Conservation (phyloP, 2,888 invertebrate species). For the Pseudanteris insignis region DNA sequence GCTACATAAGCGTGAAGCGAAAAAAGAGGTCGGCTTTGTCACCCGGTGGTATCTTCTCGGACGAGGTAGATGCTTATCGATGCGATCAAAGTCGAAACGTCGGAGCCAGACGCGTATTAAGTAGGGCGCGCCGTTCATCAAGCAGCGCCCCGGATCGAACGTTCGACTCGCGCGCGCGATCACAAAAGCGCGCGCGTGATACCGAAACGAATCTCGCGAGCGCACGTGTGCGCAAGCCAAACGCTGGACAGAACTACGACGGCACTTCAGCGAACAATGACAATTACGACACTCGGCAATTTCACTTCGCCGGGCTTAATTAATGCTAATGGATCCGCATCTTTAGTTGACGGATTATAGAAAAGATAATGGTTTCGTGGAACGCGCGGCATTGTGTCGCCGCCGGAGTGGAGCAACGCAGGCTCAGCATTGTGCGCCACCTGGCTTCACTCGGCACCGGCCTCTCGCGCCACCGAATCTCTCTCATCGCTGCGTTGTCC, state of each 20-base stretch:
- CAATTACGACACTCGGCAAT: constrained; percentile 10
- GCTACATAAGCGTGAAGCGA: constrained; percentile 55
- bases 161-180: too few relatives aligned
- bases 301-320: constrained; percentile 27
- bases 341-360: constrained; percentile 26
- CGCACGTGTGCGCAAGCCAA: constrained; percentile 3
- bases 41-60: constrained; percentile 38
- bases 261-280: constrained; percentile 5
- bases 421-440: constrained; percentile 50
- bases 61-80: constrained; percentile 26
- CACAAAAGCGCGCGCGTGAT: too few relatives aligned
- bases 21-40: constrained; percentile 58
- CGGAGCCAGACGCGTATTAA: constrained; percentile 1
- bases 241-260: constrained; percentile 1
- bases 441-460: constrained; percentile 47
- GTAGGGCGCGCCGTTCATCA: constrained; percentile 13
- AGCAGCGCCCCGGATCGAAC: too few relatives aligned
- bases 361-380: constrained; percentile 37
- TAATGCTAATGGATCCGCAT: constrained; percentile 8
- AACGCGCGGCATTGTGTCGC: constrained; percentile 32
- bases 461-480: too few relatives aligned
- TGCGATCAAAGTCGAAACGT: constrained; percentile 16
- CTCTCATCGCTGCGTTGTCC: too few relatives aligned
- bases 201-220: too few relatives aligned
- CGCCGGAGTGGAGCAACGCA: constrained; percentile 22